These are phyloP conservation scores for Pachycephala philippinensis DNA, from an alignment of 2,113 vertebrate species.

Conservation along the genomic window DNA sequence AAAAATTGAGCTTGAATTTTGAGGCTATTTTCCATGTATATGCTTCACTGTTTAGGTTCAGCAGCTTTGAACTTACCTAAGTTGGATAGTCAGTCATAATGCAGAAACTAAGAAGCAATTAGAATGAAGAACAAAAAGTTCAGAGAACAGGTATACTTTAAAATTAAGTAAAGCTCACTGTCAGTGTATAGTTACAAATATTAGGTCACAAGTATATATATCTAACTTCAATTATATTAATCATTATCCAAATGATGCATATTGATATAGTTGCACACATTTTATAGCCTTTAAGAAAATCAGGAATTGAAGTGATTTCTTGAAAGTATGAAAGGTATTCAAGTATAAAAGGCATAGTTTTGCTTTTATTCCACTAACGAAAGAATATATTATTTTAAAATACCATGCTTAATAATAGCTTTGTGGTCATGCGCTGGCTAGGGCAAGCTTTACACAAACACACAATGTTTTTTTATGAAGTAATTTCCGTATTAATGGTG, in stretches of 20 bases:
- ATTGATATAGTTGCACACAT: fast-evolving
- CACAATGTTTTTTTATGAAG: neutral
- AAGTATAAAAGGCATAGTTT: neutral
- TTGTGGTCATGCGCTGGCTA: neutral
- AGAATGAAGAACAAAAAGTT: neutral
- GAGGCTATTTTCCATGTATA: neutral
- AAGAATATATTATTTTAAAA: neutral
- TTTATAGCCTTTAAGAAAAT: neutral
- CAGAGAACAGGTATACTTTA: neutral
- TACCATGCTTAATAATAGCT: neutral
- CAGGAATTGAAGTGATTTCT: neutral
- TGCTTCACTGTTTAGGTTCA: neutral
- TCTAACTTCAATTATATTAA: neutral
- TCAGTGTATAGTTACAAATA: neutral
- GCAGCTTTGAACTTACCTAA: neutral
- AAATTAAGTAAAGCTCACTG: neutral
- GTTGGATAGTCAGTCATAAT: neutral
- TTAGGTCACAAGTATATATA: neutral
- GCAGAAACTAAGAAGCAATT: neutral
- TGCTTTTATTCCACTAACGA: neutral
- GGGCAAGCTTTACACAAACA: neutral
- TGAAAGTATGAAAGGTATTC: neutral
- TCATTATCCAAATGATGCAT: neutral
- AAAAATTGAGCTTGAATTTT: neutral
- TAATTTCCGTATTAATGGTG: neutral